Evolutionary conservation across 2,888 invertebrate genomes (phyloP), one percentile per base, ranked within the genome.

Genomic region (Temnothorax unifasciatus): DNA sequence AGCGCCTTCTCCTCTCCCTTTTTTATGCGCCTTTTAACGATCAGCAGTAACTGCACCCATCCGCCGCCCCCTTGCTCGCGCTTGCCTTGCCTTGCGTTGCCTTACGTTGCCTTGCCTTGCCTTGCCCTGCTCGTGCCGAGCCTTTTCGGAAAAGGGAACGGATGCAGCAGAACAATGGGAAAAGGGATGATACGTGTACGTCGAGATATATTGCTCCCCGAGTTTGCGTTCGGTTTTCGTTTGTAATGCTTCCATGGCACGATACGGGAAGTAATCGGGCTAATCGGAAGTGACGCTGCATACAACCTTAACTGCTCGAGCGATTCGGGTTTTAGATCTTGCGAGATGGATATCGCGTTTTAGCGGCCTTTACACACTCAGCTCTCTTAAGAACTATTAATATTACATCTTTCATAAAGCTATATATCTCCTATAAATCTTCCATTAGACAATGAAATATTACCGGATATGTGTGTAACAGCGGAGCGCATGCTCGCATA

Each of bases 11-110:
- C 83, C 87, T 61, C 87, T 88, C 84, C 85, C 86, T 89, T 87
- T 91, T 92, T 91, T 91, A 91, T 90, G 91, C 86, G 89, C 90
- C 90, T 91, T 90, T 90, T 90, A 90, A 90, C 90, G 90, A 90
- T 91, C 91, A 91, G 90, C 90, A 87, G 88, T 90, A 90, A 90
- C 90, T 91, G 90, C 91, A 86, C 81, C 83, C 84, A 87, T 52
- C 84, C 74, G n/a, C 71, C 44, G 9, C 66, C 82, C 63, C 41
- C 44, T 41, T 54, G 38, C 57, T 73, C 73, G 50, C 50, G 66
- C 61, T 54, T 44, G 68, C 54, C 66, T 82, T 64, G 75, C 75
- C 61, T 59, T 74, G 54, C 47, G 8, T 52, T 47, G 61, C 61
- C 21, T 50, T 75, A 47, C 74, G 13, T 59, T 34, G 50, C 47